Base-by-base conservation (phyloP, 2,888 invertebrate genomes). In the Dexiosoma caninum region DNA sequence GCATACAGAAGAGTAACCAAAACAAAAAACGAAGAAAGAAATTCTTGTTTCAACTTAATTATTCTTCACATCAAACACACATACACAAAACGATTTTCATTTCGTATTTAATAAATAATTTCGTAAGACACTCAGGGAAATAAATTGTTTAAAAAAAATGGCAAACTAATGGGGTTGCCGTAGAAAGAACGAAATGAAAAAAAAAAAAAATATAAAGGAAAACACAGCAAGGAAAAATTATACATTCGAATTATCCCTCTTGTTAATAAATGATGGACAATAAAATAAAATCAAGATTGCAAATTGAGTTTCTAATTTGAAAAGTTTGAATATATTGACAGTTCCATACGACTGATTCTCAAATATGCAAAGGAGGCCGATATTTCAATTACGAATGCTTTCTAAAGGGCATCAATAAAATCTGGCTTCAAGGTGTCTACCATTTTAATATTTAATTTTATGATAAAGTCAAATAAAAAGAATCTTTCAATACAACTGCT, bases 21-120 rank as follows among this genome's bases (percentile, higher is more conserved):
- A n/a, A n/a, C n/a, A 69, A 49, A 21, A 32, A 69, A 57, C 42
- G 64, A 72, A 62, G 72, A 62, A 59, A n/a, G 69, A 67, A 62
- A 62, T 69, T 76, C 23, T 23, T 30, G 19, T 32, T 62, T 81
- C 49, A 49, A 55, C 32, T 72, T 81, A 69, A 81, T 80, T 62
- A 76, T 55, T 62, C 67, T 67, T 72, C 27, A 49, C 37, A 64
- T 37, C 64, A 53, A n/a, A n/a, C 19, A 12, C 10, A 37, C 0
- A 27, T 21, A 14, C 14, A 32, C 4, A 42, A 21, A 12, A 19
- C 30, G 10, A 44, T 35, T 23, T 23, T 46, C 19, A 37, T 27
- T 59, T 57, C 19, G 5, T n/a, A 53, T 62, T 60, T 32, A 51
- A 71, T 51, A 32, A 3, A 51, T 32, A 60, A 42, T 53, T 53